Evolutionary conservation across 2,797 vertebrate genomes (phyloP).

Genomic region (Pipistrellus pipistrellus): DNA sequence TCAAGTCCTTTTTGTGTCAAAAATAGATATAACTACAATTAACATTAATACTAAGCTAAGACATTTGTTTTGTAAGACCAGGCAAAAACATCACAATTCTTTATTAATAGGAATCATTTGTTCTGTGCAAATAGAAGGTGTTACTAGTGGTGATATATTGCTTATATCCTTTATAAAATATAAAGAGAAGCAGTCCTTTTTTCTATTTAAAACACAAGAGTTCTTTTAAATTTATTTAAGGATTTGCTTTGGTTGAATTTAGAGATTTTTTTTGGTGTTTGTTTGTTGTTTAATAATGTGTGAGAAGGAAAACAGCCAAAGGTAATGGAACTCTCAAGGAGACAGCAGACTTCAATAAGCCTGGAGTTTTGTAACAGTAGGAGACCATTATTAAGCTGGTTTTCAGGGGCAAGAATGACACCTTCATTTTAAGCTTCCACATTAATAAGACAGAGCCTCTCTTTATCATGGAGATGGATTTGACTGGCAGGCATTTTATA

Average conservation of each 20-base stretch:
- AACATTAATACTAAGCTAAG: slow-evolving; percentile 5
- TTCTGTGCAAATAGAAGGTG: background rate
- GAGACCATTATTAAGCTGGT: background rate
- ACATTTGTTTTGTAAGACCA: slow-evolving; percentile 37
- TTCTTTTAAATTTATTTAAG: slow-evolving; percentile 20
- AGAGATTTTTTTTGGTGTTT: background rate
- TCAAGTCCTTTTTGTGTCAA: background rate
- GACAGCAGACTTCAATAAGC: background rate
- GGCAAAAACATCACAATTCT: background rate
- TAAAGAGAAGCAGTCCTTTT: background rate
- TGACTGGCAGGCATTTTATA: background rate
- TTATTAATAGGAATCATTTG: slow-evolving; percentile 16
- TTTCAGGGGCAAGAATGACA: background rate
- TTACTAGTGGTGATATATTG: background rate
- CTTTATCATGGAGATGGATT: background rate
- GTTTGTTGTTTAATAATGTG: slow-evolving; percentile 9
- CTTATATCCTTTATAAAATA: background rate
- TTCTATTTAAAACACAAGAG: background rate
- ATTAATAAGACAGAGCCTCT: background rate
- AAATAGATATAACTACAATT: background rate
- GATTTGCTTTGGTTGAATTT: slow-evolving; percentile 32
- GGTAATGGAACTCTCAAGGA: slow-evolving; percentile 17
- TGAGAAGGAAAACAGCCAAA: slow-evolving; percentile 55
- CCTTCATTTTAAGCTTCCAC: slow-evolving; percentile 48
- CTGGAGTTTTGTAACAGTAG: background rate